These are phyloP conservation scores for Limnephilus marmoratus DNA, from an alignment of 2,888 invertebrate genomes.

Conservation along the genomic window DNA sequence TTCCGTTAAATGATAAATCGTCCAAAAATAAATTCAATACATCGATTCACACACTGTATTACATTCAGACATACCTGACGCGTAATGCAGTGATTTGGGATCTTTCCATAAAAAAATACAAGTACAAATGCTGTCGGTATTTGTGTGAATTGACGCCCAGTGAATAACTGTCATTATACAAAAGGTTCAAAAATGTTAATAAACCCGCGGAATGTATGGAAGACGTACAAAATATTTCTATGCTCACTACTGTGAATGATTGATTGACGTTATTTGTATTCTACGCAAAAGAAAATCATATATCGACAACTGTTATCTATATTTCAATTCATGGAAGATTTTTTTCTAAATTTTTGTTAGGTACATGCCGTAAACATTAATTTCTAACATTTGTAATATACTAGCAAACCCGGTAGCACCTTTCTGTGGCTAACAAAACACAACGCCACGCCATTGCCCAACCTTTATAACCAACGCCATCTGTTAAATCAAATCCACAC, in stretches of 20 bases:
- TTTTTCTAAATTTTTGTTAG: no score
- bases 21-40: not conserved
- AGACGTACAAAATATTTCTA: constrained; percentile 8
- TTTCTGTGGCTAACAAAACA: no score
- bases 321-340: not conserved
- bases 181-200: constrained; percentile 16
- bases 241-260: not conserved
- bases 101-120: not conserved
- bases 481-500: no score
- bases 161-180: constrained; percentile 34
- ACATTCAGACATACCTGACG: not conserved
- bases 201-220: not conserved
- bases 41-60: not conserved
- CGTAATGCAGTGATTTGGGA: not conserved
- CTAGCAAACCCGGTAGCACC: no score
- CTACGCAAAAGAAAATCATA: not conserved
- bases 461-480: no score
- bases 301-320: not conserved
- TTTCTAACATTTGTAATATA: no score
- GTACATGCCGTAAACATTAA: no score
- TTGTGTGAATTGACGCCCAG: not conserved
- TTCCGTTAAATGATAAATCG: not conserved
- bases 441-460: no score
- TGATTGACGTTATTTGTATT: constrained; percentile 35
- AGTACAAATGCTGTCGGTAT: not conserved